A percentile compares a stretch with the other conserved stretches of the same genome.
Evolutionary conservation across 2,113 vertebrate species (phyloP).

Genomic region (Pseudonaja textilis): DNA sequence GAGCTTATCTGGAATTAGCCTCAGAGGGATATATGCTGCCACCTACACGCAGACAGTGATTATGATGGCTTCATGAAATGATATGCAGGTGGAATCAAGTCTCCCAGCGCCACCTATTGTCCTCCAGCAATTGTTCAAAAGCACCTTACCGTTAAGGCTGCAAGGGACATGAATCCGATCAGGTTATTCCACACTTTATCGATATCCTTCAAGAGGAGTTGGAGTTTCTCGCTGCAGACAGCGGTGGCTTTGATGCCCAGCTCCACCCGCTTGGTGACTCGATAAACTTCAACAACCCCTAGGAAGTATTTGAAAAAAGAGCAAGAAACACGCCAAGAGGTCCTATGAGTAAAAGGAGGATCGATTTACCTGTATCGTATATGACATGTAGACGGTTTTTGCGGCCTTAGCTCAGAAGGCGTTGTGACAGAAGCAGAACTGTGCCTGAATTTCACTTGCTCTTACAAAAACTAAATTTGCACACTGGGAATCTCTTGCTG

Average conservation of each 20-base stretch:
- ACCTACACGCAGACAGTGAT: neutral
- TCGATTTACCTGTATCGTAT: too few relatives aligned
- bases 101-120: neutral
- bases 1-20: neutral
- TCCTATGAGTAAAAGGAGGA: neutral
- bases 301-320: neutral
- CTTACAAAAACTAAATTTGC: too few relatives aligned
- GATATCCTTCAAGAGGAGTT: slow-evolving; percentile 92
- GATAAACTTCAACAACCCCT: slow-evolving; percentile 97
- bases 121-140: neutral
- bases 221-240: slow-evolving; percentile 94
- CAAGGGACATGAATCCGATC: slow-evolving; percentile 95
- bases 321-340: accelerated
- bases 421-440: neutral
- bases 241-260: slow-evolving; percentile 96
- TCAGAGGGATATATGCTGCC: neutral
- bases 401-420: neutral
- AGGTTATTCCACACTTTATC: slow-evolving; percentile 97
- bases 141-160: slow-evolving; percentile 85
- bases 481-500: too few relatives aligned
- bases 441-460: too few relatives aligned
- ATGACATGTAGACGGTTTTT: neutral
- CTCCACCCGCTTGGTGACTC: slow-evolving; percentile 92
- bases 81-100: neutral
- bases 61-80: neutral